Evolutionary conservation across 2,113 vertebrate species (phyloP).

Genomic region (Archilochus colubris): DNA sequence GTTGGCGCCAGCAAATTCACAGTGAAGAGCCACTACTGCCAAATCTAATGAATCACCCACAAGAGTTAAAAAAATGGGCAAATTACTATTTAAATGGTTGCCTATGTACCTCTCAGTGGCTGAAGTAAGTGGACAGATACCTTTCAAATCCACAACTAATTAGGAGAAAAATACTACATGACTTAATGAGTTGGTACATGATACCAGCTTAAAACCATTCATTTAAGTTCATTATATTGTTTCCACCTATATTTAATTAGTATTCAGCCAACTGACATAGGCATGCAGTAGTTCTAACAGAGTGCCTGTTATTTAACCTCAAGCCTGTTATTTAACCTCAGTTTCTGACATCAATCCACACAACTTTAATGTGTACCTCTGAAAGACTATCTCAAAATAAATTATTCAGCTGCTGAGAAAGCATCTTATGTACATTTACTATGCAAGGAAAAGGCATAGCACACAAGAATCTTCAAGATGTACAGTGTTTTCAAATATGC

Average conservation of each 20-base stretch:
- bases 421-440: constrained; percentile 13
- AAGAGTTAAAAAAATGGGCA: background rate
- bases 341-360: constrained; percentile 70
- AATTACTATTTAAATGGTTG: background rate
- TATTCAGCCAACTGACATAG: constrained; percentile 35
- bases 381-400: constrained; percentile 69
- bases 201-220: constrained; percentile 35
- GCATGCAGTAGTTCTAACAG: constrained; percentile 46
- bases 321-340: constrained; percentile 70
- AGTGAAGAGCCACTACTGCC: background rate
- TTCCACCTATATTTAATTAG: constrained; percentile 72
- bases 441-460: constrained; percentile 36
- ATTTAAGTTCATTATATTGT: constrained; percentile 63
- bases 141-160: background rate
- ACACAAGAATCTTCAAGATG: background rate
- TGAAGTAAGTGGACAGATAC: background rate
- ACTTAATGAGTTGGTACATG: background rate
- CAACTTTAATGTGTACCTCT: constrained; percentile 64
- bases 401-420: constrained; percentile 63
- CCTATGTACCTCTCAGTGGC: background rate
- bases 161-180: background rate
- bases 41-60: background rate
- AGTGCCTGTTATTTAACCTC: constrained; percentile 68
- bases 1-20: background rate
- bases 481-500: background rate